phyloP scores from a whole-genome alignment of 2,797 vertebrate species.

The Clarias fuscus region DNA sequence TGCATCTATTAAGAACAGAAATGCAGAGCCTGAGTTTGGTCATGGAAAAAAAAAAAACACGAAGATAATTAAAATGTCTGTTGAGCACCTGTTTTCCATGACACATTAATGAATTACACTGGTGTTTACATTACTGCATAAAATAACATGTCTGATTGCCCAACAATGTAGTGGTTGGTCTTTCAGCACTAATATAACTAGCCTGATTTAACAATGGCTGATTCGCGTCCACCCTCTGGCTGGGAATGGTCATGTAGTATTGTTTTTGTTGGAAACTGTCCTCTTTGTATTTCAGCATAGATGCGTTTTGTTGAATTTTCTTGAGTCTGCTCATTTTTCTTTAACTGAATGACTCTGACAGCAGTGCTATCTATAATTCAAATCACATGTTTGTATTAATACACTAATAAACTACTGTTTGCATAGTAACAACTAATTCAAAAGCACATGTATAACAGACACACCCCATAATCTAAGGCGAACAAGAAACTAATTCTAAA shows the following conservation, averaged over 20 bases:
- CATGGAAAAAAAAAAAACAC: neutral
- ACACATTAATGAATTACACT: conserved; percentile 4
- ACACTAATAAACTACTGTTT: neutral
- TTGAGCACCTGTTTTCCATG: neutral
- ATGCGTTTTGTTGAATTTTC: neutral
- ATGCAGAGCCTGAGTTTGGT: neutral
- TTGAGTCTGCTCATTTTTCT: neutral
- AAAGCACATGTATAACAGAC: neutral
- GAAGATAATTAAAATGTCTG: neutral
- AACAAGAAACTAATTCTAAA: neutral
- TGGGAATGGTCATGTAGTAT: neutral
- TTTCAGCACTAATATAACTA: neutral
- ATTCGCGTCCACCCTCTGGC: neutral
- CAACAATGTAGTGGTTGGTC: neutral
- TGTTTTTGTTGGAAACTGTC: conserved; percentile 10
- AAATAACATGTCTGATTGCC: neutral
- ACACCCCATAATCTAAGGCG: neutral
- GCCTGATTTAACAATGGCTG: neutral
- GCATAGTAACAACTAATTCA: neutral
- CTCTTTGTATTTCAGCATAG: neutral
- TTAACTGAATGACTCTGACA: neutral
- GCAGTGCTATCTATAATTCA: neutral
- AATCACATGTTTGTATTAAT: neutral
- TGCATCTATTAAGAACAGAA: neutral
- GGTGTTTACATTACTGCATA: neutral